Evolutionary conservation across 2,888 invertebrate genomes (phyloP).

Genomic region (Rhaphigaster nebulosa): DNA sequence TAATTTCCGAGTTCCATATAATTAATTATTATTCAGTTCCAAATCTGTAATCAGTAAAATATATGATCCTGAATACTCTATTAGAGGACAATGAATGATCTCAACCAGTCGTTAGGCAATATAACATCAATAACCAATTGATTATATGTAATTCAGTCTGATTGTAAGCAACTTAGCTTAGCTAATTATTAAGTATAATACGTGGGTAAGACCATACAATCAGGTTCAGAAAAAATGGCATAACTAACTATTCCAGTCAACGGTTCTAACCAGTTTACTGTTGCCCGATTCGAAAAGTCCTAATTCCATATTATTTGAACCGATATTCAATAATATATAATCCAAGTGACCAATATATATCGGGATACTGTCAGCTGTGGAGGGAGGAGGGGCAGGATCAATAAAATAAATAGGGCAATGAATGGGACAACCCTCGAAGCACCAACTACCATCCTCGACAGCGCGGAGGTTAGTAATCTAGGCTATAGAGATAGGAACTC

Average conservation of each 20-base stretch:
- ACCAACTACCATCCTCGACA: not conserved
- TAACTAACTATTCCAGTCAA: not conserved
- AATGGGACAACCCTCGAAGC: slow-evolving; percentile 24
- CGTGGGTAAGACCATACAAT: not conserved
- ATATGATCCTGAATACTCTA: not conserved
- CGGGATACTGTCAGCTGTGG: not conserved
- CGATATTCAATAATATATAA: not conserved
- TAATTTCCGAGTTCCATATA: not conserved
- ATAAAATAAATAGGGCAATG: slow-evolving; percentile 49
- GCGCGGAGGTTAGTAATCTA: not conserved
- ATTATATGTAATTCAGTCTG: not conserved
- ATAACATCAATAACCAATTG: not conserved
- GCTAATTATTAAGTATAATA: not conserved
- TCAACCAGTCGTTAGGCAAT: not conserved
- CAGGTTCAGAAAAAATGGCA: not conserved
- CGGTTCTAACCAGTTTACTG: not conserved
- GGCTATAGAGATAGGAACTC: not conserved
- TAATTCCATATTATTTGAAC: not conserved
- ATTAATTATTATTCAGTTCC: not conserved
- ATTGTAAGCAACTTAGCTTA: not conserved
- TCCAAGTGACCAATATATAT: not conserved
- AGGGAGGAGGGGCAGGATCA: not conserved
- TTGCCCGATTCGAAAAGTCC: not conserved
- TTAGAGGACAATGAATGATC: not conserved
- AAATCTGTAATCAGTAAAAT: not conserved